phyloP scores from a whole-genome alignment of 2,888 invertebrate genomes.

The Agrilus cyanescens region DNA sequence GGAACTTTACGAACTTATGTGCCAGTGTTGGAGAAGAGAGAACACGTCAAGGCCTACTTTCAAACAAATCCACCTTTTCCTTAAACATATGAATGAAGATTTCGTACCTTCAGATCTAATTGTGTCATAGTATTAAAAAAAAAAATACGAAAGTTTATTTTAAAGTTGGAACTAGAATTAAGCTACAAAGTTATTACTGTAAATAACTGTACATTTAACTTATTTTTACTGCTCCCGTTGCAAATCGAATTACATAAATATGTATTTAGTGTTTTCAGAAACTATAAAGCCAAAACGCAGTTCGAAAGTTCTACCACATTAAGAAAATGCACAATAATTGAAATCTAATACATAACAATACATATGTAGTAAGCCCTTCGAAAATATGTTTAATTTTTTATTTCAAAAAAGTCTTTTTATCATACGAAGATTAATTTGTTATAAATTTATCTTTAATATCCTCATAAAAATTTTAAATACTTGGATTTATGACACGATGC shows the following conservation, averaged over 20 bases:
- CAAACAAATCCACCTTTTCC: conserved; percentile 55
- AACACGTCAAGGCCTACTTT: conserved; percentile 47
- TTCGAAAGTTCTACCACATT: conserved; percentile 2
- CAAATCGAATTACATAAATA: neutral
- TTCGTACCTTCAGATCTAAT: conserved; percentile 34
- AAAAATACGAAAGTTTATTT: no score
- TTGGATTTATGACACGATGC: no score
- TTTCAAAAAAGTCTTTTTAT: no score
- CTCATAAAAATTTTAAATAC: no score
- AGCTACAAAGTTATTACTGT: neutral
- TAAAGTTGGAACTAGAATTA: neutral
- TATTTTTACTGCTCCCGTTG: neutral
- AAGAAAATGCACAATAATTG: conserved; percentile 1
- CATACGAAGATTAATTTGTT: no score
- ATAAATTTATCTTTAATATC: no score
- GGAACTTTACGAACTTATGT: conserved; percentile 65
- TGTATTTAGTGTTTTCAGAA: neutral
- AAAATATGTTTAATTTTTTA: neutral
- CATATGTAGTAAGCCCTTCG: neutral
- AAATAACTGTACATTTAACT: neutral
- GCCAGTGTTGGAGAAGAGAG: conserved; percentile 54
- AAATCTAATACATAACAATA: neutral
- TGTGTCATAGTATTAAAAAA: no score
- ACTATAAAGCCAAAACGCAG: neutral
- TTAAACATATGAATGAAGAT: conserved; percentile 49